These are phyloP conservation scores for Acomys russatus DNA, from an alignment of 2,797 vertebrate species.

Conservation along the genomic window DNA sequence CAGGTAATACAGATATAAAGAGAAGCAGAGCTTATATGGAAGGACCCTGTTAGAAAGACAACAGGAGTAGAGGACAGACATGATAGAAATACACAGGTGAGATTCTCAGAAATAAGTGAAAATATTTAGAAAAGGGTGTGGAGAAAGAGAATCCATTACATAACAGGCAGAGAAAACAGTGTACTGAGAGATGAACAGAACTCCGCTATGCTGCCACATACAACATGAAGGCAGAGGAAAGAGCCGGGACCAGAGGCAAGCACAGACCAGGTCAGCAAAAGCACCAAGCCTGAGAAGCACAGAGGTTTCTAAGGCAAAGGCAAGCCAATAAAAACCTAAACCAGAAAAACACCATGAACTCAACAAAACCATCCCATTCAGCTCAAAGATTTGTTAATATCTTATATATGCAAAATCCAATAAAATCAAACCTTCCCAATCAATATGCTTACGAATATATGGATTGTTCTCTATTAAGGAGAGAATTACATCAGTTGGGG, in stretches of 20 bases:
- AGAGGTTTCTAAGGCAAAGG: background rate
- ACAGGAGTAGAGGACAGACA: background rate
- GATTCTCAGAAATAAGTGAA: background rate
- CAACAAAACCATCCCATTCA: slow-evolving; percentile 35
- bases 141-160: background rate
- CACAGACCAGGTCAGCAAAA: background rate
- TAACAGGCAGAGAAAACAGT: background rate
- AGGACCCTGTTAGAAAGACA: background rate
- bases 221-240: background rate
- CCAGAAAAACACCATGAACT: background rate
- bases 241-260: background rate
- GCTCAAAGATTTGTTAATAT: slow-evolving; percentile 43
- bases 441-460: slow-evolving; percentile 20
- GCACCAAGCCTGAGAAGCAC: background rate
- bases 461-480: slow-evolving; percentile 1
- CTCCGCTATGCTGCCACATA: background rate
- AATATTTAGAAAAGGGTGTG: background rate
- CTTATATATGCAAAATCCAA: slow-evolving; percentile 46
- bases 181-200: background rate
- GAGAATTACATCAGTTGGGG: background rate
- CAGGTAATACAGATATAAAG: background rate
- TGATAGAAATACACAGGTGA: background rate
- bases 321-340: background rate
- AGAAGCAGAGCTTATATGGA: background rate
- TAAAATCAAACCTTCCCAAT: slow-evolving; percentile 47